Evolutionary conservation across 2,888 invertebrate species (phyloP), one percentile per base, ranked within the genome.

Genomic region (Calameuta pallipes): DNA sequence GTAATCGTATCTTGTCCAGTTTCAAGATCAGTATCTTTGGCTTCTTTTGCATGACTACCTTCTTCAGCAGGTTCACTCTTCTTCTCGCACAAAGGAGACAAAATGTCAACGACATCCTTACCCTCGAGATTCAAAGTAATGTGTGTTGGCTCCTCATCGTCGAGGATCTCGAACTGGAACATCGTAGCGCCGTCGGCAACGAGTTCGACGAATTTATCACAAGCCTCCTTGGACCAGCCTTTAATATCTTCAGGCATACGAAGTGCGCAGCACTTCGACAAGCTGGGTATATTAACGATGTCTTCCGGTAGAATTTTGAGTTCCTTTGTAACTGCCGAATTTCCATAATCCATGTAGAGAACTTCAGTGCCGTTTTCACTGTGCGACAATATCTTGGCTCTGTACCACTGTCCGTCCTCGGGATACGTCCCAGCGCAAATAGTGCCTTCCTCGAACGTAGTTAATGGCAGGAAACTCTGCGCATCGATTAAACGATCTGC

Each of bases 261-360:
- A 3, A 96, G 89, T 1, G 94, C 92, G 85, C 95, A 95, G 83
- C 93, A 93, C 81, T 93, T 93, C 0, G 95, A 94, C 1, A 95
- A 88, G 4, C 93, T 93, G 4, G 94, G 94, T 82, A 94, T 92
- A 4, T 92, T 89, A 56, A 93, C 93, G 1, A 96, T 92, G 75
- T 94, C 93, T 37, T 94, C 93, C 0, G 95, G 94, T 13, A 95
- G 91, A 81, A 92, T 92, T 75, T 94, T 92, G 33, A 95, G 88
- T 86, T 95, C 94, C 30, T 92, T 92, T 0, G 94, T 93, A 4
- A 93, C 91, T 0, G 93, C 93, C 0, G 93, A 93, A 86, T 95
- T 95, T 6, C 95, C 95, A 84, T 94, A 95, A 88, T 95, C 95
- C 90, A 95, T 94, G 86, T 95, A 95, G 0, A 94, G 89, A 0